A percentile compares a stretch with the other conserved stretches of the same genome.
These are phyloP conservation scores for Sebastes minor DNA, from an alignment of 2,797 vertebrate genomes.

Conservation along the genomic window DNA sequence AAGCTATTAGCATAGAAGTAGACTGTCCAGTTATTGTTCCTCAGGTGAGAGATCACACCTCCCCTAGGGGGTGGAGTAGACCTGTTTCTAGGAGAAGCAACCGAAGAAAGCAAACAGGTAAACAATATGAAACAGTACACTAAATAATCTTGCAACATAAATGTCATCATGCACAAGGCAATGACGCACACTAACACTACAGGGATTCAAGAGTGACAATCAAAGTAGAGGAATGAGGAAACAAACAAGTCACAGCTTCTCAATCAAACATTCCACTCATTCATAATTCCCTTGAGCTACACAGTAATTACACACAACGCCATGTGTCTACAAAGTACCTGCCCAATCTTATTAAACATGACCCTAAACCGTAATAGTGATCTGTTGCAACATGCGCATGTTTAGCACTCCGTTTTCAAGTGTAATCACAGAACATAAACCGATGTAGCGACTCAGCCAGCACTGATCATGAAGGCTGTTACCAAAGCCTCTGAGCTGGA, in stretches of 20 bases:
- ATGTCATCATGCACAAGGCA: neutral
- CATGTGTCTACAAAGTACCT: conserved; percentile 2
- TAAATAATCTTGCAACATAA: neutral
- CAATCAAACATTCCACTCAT: conserved; percentile 27
- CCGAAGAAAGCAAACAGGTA: neutral
- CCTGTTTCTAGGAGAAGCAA: neutral
- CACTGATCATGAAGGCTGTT: conserved; percentile 33
- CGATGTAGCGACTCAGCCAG: conserved; percentile 32
- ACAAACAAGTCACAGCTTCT: conserved; percentile 5
- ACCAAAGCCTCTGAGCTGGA: conserved; percentile 47
- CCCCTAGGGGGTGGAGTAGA: neutral
- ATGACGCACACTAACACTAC: neutral
- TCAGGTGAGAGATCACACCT: conserved; percentile 52
- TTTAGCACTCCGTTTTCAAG: conserved; percentile 18
- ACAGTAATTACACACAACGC: conserved; percentile 27
- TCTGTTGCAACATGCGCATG: neutral
- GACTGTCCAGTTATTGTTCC: conserved; percentile 30
- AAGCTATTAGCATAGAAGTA: conserved; percentile 51
- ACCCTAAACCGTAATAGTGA: conserved; percentile 17
- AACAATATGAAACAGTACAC: neutral
- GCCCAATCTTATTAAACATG: conserved; percentile 6
- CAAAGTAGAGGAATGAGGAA: neutral
- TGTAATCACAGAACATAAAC: conserved; percentile 50
- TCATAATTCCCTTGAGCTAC: conserved; percentile 18
- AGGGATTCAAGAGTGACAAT: neutral